Evolutionary conservation across 2,797 vertebrate genomes (phyloP).

Genomic region (Strix occidentalis): DNA sequence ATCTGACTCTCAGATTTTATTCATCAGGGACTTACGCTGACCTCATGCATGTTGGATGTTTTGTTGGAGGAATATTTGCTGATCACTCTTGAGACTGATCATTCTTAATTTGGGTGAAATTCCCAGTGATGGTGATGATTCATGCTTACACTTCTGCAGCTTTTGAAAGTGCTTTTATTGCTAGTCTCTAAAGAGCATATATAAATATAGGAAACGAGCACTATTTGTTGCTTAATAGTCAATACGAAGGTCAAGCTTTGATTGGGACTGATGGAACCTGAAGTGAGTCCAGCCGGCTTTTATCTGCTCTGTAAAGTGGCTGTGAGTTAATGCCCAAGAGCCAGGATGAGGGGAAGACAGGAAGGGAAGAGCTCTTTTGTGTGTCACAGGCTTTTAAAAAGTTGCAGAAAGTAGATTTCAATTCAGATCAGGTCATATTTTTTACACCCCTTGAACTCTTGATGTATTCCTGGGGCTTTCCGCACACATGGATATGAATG

Average conservation of each 20-base stretch:
- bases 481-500: neutral
- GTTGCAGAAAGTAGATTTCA: neutral
- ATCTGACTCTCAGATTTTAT: neutral
- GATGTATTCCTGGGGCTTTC: neutral
- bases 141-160: neutral
- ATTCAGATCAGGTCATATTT: neutral
- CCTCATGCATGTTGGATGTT: neutral
- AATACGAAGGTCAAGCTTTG: neutral
- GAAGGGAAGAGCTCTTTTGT: neutral
- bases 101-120: neutral
- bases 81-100: neutral
- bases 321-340: fast-evolving
- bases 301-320: neutral
- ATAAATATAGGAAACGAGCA: neutral
- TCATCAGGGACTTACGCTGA: neutral
- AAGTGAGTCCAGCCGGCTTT: neutral
- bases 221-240: neutral
- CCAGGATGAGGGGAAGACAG: neutral
- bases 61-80: neutral
- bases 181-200: neutral
- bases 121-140: neutral
- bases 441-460: neutral
- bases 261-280: neutral
- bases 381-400: neutral
- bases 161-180: neutral